Evolutionary conservation across 2,888 invertebrate genomes (phyloP).

Genomic region (Eupithecia exiguata): DNA sequence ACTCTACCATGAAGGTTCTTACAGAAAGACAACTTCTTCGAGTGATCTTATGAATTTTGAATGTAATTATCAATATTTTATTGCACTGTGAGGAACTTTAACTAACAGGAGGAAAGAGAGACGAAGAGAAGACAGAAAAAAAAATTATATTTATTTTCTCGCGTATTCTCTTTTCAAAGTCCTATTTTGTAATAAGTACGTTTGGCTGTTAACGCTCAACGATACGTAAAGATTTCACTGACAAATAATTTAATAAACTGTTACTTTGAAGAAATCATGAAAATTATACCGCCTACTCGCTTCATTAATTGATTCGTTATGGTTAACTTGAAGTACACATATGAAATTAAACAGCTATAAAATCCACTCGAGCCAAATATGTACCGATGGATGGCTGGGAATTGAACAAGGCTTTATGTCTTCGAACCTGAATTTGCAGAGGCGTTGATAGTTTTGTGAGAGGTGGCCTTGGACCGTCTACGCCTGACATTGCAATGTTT

Average conservation of each 20-base stretch:
- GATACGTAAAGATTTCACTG: neutral
- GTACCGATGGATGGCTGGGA: conserved; percentile 52
- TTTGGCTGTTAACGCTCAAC: neutral
- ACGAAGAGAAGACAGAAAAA: no score
- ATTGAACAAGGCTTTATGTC: conserved; percentile 53
- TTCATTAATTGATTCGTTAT: conserved; percentile 1
- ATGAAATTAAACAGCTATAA: conserved; percentile 35
- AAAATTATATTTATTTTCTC: neutral
- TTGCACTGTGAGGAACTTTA: neutral
- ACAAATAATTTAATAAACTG: neutral
- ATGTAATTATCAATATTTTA: no score
- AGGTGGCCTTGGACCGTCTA: conserved; percentile 74
- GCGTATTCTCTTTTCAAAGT: neutral
- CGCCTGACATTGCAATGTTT: conserved; percentile 67
- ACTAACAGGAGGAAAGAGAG: no score
- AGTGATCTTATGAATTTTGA: no score
- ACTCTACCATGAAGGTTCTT: conserved; percentile 18
- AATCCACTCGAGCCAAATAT: conserved; percentile 51
- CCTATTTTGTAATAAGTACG: neutral
- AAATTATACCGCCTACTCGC: neutral
- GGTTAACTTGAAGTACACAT: neutral
- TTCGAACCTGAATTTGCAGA: conserved; percentile 55
- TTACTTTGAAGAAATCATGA: neutral
- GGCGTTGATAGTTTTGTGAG: conserved; percentile 65
- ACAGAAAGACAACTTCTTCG: conserved; percentile 28